Evolutionary conservation across 1,140 invertebrate genomes (phyloP).

Genomic region (Drosophila subpulchrella): DNA sequence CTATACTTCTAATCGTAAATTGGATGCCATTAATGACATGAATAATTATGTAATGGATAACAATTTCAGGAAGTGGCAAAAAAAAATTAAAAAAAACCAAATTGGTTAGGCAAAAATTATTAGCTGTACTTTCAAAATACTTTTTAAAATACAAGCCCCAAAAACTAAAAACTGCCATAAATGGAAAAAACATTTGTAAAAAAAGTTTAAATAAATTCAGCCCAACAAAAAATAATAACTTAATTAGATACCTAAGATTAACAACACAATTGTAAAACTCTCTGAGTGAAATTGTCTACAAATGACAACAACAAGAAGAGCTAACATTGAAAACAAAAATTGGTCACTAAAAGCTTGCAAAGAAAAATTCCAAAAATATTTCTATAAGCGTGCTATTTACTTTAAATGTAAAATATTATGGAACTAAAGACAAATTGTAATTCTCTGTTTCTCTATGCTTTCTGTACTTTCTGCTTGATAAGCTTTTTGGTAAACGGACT

Average conservation of each 20-base stretch:
- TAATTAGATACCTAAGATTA: conserved; percentile 22
- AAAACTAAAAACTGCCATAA: background rate
- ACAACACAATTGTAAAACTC: conserved; percentile 35
- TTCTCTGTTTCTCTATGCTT: conserved; percentile 23
- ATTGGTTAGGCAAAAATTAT: too few relatives aligned
- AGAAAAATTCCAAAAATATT: conserved; percentile 23
- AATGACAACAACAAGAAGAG: conserved; percentile 83
- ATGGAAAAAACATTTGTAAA: background rate
- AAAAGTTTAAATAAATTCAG: background rate
- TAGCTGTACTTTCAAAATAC: too few relatives aligned
- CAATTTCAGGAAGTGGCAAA: too few relatives aligned
- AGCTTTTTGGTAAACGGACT: conserved; percentile 69
- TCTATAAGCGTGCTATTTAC: conserved; percentile 24
- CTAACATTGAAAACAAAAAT: conserved; percentile 61
- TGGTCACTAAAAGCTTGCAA: conserved; percentile 30
- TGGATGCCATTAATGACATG: too few relatives aligned
- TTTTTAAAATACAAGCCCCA: background rate
- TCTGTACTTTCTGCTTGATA: conserved; percentile 37
- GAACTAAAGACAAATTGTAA: conserved; percentile 12
- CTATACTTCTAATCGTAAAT: too few relatives aligned
- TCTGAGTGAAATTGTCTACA: conserved; percentile 63
- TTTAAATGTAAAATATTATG: conserved; percentile 34
- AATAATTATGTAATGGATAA: too few relatives aligned
- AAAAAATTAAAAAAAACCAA: too few relatives aligned
- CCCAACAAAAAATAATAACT: background rate